Conservation (phyloP, 2,113 vertebrate genomes). For the Larimichthys polyactis region DNA sequence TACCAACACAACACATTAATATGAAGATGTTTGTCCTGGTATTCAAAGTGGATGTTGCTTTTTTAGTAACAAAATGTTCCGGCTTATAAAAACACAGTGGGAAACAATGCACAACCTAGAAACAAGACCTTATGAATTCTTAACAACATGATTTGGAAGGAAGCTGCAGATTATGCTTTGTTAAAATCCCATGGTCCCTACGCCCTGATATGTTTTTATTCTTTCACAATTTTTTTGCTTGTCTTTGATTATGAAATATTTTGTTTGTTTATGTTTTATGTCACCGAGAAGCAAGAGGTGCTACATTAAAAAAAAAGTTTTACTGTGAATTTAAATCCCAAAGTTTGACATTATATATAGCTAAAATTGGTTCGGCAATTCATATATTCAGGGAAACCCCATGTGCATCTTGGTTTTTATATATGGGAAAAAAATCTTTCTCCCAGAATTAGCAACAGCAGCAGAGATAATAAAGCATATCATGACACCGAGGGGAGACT, state of each 20-base stretch:
- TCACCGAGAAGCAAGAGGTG: background rate
- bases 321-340: slow-evolving; percentile 4
- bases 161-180: too few relatives aligned
- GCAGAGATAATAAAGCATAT: slow-evolving; percentile 37
- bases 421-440: slow-evolving; percentile 7
- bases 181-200: background rate
- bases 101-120: background rate
- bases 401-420: background rate
- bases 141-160: background rate
- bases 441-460: slow-evolving; percentile 32
- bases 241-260: background rate
- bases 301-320: background rate
- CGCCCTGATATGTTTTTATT: background rate
- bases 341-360: background rate
- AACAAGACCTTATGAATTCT: background rate
- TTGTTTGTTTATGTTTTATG: background rate
- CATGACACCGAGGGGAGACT: slow-evolving; percentile 37
- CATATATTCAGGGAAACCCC: slow-evolving; percentile 18
- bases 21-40: background rate
- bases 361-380: background rate
- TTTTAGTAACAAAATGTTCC: background rate
- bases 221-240: background rate
- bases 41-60: background rate
- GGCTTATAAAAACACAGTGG: background rate
- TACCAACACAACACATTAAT: background rate